Evolutionary conservation across 2,113 vertebrate species (phyloP).

Genomic region (Varanus komodoensis): DNA sequence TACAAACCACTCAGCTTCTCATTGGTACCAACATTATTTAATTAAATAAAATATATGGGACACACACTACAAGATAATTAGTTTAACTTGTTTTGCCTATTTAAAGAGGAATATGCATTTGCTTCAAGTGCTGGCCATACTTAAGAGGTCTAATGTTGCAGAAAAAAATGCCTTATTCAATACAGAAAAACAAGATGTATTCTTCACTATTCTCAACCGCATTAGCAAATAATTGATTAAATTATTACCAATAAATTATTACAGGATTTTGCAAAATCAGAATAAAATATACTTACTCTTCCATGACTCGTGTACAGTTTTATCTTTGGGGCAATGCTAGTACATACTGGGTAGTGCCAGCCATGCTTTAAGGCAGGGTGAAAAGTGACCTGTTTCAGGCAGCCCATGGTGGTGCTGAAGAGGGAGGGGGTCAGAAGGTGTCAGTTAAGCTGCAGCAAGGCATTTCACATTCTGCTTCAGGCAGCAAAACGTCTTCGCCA

Average conservation of each 20-base stretch:
- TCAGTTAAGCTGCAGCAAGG: not conserved
- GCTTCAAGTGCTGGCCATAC: slow-evolving; percentile 13
- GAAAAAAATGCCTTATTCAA: slow-evolving; percentile 35
- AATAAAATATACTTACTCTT: slow-evolving; percentile 62
- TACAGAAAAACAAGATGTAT: slow-evolving; percentile 24
- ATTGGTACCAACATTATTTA: slow-evolving; percentile 77
- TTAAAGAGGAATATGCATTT: slow-evolving; percentile 60
- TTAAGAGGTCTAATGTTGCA: slow-evolving; percentile 40
- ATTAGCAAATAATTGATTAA: slow-evolving; percentile 42
- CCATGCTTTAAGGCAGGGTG: not conserved
- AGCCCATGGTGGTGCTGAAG: not conserved
- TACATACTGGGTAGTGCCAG: not conserved
- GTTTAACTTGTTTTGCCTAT: slow-evolving; percentile 62
- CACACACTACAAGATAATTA: slow-evolving; percentile 54
- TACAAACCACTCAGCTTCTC: slow-evolving; percentile 79
- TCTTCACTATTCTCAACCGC: slow-evolving; percentile 36
- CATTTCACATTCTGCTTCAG: not conserved
- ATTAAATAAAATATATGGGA: slow-evolving; percentile 72
- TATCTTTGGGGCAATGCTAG: slow-evolving; percentile 40
- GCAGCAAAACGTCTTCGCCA: not conserved
- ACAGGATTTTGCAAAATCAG: slow-evolving; percentile 23
- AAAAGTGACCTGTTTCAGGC: not conserved
- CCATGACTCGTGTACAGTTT: slow-evolving; percentile 48
- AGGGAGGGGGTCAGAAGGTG: not conserved
- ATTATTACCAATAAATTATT: slow-evolving; percentile 59